Evolutionary conservation across 2,888 invertebrate species (phyloP), one percentile per base, ranked within the genome.

Genomic region (Drosophila merina): DNA sequence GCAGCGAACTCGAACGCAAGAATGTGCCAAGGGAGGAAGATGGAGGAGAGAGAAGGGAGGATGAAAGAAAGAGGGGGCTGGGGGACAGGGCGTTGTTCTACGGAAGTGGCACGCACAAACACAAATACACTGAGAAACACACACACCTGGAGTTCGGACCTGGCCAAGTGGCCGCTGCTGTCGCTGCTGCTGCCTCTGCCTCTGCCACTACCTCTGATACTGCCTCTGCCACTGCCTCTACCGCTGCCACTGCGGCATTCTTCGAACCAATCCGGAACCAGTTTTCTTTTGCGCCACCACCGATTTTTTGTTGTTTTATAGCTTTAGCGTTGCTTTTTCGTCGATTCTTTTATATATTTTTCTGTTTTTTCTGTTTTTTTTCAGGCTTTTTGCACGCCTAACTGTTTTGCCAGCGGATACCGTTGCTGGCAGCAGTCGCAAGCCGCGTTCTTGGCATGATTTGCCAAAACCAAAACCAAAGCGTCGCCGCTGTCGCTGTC

Each of bases 391-490:
- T 87, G 84, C 87, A 79, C 76, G 85, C 79, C 77, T 85, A 85
- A 85, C 84, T 87, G 86, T 87, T n/a, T 87, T 59, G 59, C 44
- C 66, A 56, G 72, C 55, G 67, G 62, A 70, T 87, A 85, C 84
- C 84, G 87, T 85, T 87, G 87, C 66, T 56, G 55, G 55, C 55
- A 30, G 45, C 45, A 1, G 25, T 14, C 5, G 47, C 28, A n/a
- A n/a, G 45, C 25, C 55, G 59, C 59, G 44, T 45, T 51, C 57
- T 64, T 47, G 31, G 7, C 77, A 70, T 81, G 81, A 85, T 82
- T 82, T 82, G 79, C 40, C 72, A 76, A 80, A 86, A 86, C 72
- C 20, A 76, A 80, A 86, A 86, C 72, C 77, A 78, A 86, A 83
- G 71, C 71, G 70, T 26, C 26, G 44, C 14, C 48, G 12, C 9